Base-by-base conservation (phyloP, 2,888 invertebrate species). In the Fragum whitleyi region DNA sequence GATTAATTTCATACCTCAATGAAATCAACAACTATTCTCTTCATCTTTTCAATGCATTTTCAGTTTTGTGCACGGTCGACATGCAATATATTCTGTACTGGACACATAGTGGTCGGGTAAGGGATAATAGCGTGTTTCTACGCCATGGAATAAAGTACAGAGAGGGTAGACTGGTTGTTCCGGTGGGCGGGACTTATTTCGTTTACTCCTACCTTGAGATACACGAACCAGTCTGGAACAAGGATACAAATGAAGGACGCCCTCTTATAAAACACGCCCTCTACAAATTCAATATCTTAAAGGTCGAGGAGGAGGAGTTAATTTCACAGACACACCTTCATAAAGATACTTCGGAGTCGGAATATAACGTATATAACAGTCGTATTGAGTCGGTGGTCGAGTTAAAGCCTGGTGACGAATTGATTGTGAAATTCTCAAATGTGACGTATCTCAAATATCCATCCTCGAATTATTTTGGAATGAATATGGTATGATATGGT, bases 401-500 rank as follows among this genome's bases (percentile, higher is more conserved):
- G 61, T 32, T 61, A 32, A 6, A 61, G 2, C 7, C 61, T 1
- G 61, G 61, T 11, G 61, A 61, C 32, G 61, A 61, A 19, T 19
- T 61, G 29, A 61, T 28, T 2, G 61, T 61, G 29, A 61, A 61
- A 19, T 11, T 61, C 16, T 61, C 61, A 19, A 32, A 61, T 19
- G 61, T 61, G 11, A n/a, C 61, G n/a, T 61, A 32, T 32, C 32
- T 61, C 29, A 32, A 23, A 28, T 32, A 61, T 32, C 61, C 61
- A 16, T 2, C n/a, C 2, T 32, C 28, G 7, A 61, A 61, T 19
- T 61, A 61, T 32, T 61, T 61, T n/a, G 61, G 61, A 11, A 14
- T 61, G 1, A 61, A 61, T 32, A 28, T 61, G 61, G 26, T 61
- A 29, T 61, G 61, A 61, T 5, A n/a, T n/a, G n/a, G n/a, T n/a